A percentile compares a stretch with the other conserved stretches of the same genome.
Evolutionary conservation across 2,888 invertebrate genomes (phyloP).

Genomic region (Bruchidius siliquastri): DNA sequence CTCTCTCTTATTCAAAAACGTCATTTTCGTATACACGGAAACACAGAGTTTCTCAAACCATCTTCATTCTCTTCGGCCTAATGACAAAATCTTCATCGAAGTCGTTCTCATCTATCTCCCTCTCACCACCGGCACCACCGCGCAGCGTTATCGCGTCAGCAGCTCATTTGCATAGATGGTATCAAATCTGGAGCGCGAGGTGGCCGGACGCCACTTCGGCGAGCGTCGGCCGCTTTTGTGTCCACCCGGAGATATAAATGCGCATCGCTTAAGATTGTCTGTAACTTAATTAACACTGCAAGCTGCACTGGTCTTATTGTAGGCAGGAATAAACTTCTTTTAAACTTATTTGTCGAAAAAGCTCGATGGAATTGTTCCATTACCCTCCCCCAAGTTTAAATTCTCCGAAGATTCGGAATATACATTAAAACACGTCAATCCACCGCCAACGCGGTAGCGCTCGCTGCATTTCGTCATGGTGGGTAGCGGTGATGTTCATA

Average conservation of each 20-base stretch:
- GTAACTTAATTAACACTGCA: not conserved
- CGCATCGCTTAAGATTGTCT: not conserved
- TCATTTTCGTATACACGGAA: not conserved
- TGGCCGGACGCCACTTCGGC: not conserved
- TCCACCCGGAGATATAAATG: not conserved
- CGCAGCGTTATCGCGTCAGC: not conserved
- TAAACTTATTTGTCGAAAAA: no score
- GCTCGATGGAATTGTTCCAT: no score
- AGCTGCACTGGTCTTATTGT: no score
- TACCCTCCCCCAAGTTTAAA: no score
- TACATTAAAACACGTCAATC: no score
- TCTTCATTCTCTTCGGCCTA: not conserved
- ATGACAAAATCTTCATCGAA: not conserved
- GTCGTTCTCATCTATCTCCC: not conserved
- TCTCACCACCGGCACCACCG: not conserved
- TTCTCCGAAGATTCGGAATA: no score
- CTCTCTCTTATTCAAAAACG: no score
- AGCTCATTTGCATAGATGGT: constrained; percentile 2
- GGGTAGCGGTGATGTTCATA: no score
- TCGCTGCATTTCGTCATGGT: no score
- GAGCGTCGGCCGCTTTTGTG: not conserved
- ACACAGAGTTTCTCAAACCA: not conserved
- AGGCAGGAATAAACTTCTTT: no score
- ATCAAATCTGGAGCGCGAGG: constrained; percentile 2
- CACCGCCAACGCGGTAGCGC: no score